These are phyloP conservation scores for Corythornis vintsioides DNA, from an alignment of 2,113 vertebrate genomes.

Conservation along the genomic window DNA sequence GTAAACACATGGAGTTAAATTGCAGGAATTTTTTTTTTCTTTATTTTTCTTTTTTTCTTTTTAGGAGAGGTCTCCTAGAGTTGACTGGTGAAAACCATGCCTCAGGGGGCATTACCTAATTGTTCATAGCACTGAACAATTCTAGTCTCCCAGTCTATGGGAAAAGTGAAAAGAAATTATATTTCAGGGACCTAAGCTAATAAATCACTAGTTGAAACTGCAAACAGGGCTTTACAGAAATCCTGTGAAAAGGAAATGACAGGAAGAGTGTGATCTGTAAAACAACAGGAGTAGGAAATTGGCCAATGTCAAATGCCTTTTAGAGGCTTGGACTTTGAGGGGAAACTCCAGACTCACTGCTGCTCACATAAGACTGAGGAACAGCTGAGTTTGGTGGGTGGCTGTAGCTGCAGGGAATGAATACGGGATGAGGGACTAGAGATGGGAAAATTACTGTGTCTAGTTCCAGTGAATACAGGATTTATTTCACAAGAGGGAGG, in stretches of 20 bases:
- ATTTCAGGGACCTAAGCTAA: neutral
- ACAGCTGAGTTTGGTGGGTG: neutral
- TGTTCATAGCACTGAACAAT: neutral
- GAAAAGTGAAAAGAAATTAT: neutral
- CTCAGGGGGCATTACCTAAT: neutral
- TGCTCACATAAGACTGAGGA: neutral
- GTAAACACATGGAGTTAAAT: neutral
- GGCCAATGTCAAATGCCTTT: neutral
- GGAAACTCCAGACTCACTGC: neutral
- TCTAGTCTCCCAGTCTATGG: neutral
- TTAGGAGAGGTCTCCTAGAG: neutral
- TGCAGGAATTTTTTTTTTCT: neutral
- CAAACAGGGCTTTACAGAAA: neutral
- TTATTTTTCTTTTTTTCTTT: neutral
- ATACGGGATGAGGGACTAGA: fast-evolving
- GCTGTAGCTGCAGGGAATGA: neutral
- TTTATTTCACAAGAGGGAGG: neutral
- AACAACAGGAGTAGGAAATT: neutral
- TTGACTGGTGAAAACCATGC: neutral
- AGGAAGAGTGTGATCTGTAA: neutral
- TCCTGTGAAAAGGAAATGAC: neutral
- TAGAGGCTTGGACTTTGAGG: neutral
- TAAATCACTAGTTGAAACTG: neutral
- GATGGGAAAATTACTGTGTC: neutral
- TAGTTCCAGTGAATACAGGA: neutral